These are phyloP conservation scores for Neosilurus hyrtlii DNA, from an alignment of 2,797 vertebrate genomes.

Conservation along the genomic window DNA sequence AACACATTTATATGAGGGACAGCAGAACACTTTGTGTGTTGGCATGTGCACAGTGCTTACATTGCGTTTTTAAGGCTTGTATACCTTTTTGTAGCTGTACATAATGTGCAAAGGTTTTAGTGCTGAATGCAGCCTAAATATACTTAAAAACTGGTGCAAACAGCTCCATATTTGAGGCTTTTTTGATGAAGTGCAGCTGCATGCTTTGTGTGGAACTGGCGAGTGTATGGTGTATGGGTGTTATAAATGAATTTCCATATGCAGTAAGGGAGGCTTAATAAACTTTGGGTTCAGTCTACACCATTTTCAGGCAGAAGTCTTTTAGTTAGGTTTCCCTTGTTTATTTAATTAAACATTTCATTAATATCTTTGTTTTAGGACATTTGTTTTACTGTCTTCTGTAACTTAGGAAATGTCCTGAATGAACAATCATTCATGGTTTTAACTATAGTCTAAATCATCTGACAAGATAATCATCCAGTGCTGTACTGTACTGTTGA, in stretches of 20 bases:
- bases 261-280: too few relatives aligned
- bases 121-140: neutral
- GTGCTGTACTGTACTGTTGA: neutral
- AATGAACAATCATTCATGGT: too few relatives aligned
- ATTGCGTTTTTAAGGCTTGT: neutral
- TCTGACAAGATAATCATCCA: neutral
- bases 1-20: neutral
- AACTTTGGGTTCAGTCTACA: too few relatives aligned
- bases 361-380: too few relatives aligned
- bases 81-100: neutral
- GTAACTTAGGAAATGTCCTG: too few relatives aligned
- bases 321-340: too few relatives aligned
- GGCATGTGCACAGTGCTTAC: neutral
- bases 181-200: neutral
- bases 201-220: neutral
- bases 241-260: too few relatives aligned
- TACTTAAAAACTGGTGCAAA: neutral
- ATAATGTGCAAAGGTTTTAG: neutral
- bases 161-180: too few relatives aligned
- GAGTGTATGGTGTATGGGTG: too few relatives aligned
- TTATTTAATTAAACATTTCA: too few relatives aligned
- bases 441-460: neutral
- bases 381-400: too few relatives aligned
- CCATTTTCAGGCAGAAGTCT: too few relatives aligned
- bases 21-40: neutral